phyloP scores from a whole-genome alignment of 1,140 invertebrate species.

The Patella vulgata region DNA sequence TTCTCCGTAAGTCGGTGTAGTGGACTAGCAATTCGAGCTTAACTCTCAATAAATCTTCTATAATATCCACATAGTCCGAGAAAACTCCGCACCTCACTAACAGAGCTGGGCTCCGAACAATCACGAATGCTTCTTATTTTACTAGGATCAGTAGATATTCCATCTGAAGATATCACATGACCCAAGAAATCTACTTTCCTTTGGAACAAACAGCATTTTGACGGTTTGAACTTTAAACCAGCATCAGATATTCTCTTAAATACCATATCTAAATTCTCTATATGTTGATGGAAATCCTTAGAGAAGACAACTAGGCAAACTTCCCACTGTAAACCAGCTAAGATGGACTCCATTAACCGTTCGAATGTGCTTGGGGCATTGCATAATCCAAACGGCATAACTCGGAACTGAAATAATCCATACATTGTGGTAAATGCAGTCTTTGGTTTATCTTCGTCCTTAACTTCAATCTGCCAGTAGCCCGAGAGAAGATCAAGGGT shows the following conservation, averaged over 20 bases:
- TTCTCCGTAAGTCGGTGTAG: slow-evolving; percentile 28
- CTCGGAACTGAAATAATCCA: slow-evolving; percentile 33
- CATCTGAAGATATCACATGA: slow-evolving; percentile 33
- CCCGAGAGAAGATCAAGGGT: slow-evolving; percentile 67
- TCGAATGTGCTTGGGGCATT: too few species aligned
- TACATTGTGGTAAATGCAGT: slow-evolving; percentile 38
- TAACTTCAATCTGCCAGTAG: slow-evolving; percentile 66
- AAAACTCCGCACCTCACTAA: slow-evolving; percentile 47
- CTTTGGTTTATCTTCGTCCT: too few species aligned
- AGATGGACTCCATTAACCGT: slow-evolving; percentile 40
- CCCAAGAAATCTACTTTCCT: slow-evolving; percentile 41
- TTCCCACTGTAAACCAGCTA: slow-evolving; percentile 27
- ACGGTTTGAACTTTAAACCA: slow-evolving; percentile 65
- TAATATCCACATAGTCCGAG: slow-evolving; percentile 37
- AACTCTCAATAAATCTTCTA: slow-evolving; percentile 40
- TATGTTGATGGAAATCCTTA: slow-evolving; percentile 9
- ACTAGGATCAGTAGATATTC: slow-evolving; percentile 30
- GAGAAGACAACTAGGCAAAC: slow-evolving; percentile 18
- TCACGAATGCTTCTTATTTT: slow-evolving; percentile 51
- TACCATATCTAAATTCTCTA: slow-evolving; percentile 24
- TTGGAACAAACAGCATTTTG: slow-evolving; percentile 66
- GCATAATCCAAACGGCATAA: too few species aligned
- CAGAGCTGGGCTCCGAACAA: slow-evolving; percentile 44
- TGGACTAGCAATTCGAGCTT: slow-evolving; percentile 38
- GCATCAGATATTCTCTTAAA: slow-evolving; percentile 24